Base-by-base conservation (phyloP, 2,888 invertebrate genomes). In the Chironomus tentans region DNA sequence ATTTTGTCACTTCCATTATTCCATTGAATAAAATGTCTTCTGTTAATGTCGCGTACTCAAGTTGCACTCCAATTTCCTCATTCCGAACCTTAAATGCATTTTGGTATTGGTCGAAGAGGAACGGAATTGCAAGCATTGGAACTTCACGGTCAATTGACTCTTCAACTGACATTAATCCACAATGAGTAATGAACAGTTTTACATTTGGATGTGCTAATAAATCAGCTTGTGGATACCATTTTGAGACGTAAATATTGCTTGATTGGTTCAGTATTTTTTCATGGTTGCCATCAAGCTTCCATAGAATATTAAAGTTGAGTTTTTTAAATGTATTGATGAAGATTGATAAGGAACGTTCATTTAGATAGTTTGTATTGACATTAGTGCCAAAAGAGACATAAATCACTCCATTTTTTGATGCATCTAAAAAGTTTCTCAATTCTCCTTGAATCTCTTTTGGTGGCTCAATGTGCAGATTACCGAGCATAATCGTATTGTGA, bases 101-200 rank as follows among this genome's bases (percentile, higher is more conserved):
- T 38, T 38, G 38, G 10, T 38, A 38, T 38, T 38, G 38, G 4
- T 38, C 38, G 2, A 38, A 38, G 1, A 38, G 38, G 2, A 70
- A 70, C 3, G 70, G 70, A 70, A 70, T 47, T n/a, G 47, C 70
- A 0, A 70, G 3, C 70, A 70, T 70, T 2, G 85, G 85, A 1
- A 84, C 82, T 56, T 81, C 82, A 4, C 82, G 82, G 18, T 79
- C 80, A n/a, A 85, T 81, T 2, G 85, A 82, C 78, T 86, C 85
- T 24, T 85, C 84, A 1, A 83, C 81, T 0, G 85, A 85, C 75
- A 85, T 85, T 1, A 84, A 78, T 2, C 86, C 86, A 69, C 85
- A 85, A 81, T 85, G 86, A 0, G 84, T 85, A 68, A 85, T 82
- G 76, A 86, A 86, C 1, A 85, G 74, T 77, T 85, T 85, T 0